Evolutionary conservation across 2,888 invertebrate species (phyloP), one percentile per base, ranked within the genome.

Genomic region (Crossocerus cetratus): DNA sequence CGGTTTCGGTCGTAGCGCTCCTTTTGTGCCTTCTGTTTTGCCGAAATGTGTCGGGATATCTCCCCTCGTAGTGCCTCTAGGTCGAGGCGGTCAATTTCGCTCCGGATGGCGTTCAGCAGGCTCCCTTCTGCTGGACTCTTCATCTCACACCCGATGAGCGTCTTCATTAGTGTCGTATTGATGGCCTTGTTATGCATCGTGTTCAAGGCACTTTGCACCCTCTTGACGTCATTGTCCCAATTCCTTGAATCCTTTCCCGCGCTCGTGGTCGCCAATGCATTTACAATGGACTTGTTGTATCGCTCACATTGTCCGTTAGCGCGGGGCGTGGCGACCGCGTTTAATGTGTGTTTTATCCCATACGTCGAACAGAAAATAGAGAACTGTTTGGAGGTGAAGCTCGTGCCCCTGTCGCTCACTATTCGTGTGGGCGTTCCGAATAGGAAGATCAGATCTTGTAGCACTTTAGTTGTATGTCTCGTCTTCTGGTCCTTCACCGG

Each of bases 261-360:
- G 11, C 14, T n/a, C 0, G 65, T 69, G 0, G 63, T 59, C 2
- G 63, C 69, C 11, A 63, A 5, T 0, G 58, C 23, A 1, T 14
- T 18, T 4, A 64, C 58, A 2, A 69, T 69, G 0, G 54, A 58
- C 8, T 32, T 42, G 20, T 63, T 63, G 5, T 63, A 63, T 0
- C 55, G 2, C n/a, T 66, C 60, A 18, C 66, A 66, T 18, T 66
- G 66, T 0, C 60, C 66, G n/a, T 66, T 60, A 0, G 66, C 66
- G 16, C 60, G 22, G 0, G 60, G 60, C 0, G 60, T 66, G 1
- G 66, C 66, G 0, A 66, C 60, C 0, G 66, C 60, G 16, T 66
- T 60, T 5, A 66, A 5, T 2, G 60, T 55, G 3, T 66, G 60
- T 5, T 44, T 43, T 3, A 66, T 60, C 0, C 60, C 60, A 20